Percentiles rank a stretch among this genome's conserved stretches.
These are phyloP conservation scores for Gisinianus flammeolus DNA, from an alignment of 2,888 invertebrate species.

Conservation along the genomic window DNA sequence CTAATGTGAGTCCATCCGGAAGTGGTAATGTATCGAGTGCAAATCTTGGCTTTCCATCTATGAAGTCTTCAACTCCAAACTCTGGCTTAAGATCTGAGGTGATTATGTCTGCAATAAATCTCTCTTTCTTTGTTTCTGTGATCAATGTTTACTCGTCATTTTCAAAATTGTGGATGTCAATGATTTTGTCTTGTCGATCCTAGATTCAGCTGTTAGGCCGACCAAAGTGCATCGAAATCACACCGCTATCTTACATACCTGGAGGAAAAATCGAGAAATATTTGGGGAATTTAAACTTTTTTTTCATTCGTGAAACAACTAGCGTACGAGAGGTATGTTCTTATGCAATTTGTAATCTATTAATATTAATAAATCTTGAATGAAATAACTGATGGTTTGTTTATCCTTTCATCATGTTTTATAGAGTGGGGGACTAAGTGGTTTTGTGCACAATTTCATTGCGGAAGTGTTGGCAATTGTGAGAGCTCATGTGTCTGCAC, in stretches of 20 bases:
- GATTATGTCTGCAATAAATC: no score
- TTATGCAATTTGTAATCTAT: not conserved
- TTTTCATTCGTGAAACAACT: slow-evolving; percentile 94
- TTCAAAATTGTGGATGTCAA: no score
- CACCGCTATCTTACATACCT: slow-evolving; percentile 79
- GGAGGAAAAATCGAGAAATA: slow-evolving; percentile 80
- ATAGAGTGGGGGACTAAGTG: slow-evolving; percentile 86
- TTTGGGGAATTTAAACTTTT: slow-evolving; percentile 88
- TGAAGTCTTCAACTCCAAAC: not conserved
- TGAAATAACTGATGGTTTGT: not conserved
- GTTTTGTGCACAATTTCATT: slow-evolving; percentile 92
- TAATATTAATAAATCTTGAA: not conserved
- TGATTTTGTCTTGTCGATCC: no score
- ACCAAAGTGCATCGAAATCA: slow-evolving; percentile 70
- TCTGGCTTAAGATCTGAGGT: no score
- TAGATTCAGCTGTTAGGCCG: slow-evolving; percentile 16
- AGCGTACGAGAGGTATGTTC: slow-evolving; percentile 76
- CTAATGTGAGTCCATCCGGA: not conserved
- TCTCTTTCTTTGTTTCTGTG: not conserved
- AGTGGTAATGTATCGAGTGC: not conserved
- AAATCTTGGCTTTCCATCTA: not conserved
- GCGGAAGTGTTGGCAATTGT: slow-evolving; percentile 92
- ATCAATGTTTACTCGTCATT: not conserved
- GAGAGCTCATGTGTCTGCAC: slow-evolving; percentile 87
- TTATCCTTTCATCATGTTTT: no score